phyloP scores from a whole-genome alignment of 2,797 vertebrate species.

The Bradypodion pumilum region DNA sequence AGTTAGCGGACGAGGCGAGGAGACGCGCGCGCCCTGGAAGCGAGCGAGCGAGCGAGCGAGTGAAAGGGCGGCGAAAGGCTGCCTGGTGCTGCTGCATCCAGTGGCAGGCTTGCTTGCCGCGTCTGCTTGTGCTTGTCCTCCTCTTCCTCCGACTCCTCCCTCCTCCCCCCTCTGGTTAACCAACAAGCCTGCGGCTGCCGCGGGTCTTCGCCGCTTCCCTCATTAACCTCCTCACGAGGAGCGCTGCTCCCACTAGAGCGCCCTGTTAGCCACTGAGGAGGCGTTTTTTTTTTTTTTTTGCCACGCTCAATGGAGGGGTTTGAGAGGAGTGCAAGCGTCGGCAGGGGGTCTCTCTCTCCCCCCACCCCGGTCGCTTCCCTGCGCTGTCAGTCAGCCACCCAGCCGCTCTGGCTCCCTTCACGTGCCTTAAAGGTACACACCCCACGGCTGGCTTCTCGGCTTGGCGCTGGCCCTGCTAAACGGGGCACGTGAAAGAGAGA shows the following conservation, averaged over 20 bases:
- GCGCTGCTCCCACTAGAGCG: slow-evolving; percentile 3
- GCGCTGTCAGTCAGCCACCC: background rate
- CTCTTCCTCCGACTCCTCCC: background rate
- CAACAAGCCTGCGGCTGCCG: slow-evolving; percentile 20
- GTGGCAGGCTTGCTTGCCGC: background rate
- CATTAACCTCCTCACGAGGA: slow-evolving; percentile 10
- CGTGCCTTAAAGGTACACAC: slow-evolving; percentile 22
- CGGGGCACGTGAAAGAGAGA: background rate
- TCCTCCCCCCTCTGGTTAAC: background rate
- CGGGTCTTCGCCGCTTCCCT: background rate
- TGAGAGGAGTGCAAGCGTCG: too few relatives aligned
- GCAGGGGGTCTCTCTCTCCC: background rate
- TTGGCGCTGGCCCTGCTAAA: background rate
- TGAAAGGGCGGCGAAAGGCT: background rate
- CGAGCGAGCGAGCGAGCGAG: background rate
- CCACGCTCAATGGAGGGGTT: slow-evolving; percentile 26
- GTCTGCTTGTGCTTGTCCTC: background rate
- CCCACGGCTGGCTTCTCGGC: background rate
- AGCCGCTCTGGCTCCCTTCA: background rate
- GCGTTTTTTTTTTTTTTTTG: too few relatives aligned
- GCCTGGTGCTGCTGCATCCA: background rate
- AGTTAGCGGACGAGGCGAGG: background rate
- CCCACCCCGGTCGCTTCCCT: background rate
- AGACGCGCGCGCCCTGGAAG: background rate
- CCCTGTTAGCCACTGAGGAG: background rate